Evolutionary conservation across 2,797 vertebrate species (phyloP).

Genomic region (Eleutherodactylus coqui): DNA sequence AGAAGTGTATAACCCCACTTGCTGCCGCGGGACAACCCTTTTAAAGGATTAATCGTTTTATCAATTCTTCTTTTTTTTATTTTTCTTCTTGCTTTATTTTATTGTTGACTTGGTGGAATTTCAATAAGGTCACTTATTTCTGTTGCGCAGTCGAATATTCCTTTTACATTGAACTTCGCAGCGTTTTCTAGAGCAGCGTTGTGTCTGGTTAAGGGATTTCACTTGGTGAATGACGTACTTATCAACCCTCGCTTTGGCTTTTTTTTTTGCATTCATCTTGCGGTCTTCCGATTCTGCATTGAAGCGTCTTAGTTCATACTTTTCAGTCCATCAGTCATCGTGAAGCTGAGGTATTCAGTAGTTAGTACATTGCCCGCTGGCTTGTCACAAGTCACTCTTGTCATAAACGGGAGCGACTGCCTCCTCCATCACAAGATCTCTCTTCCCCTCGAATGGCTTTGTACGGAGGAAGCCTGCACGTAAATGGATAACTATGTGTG

Average conservation of each 20-base stretch:
- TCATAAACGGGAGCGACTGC: slow-evolving; percentile 46
- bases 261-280: background rate
- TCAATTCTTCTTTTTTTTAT: background rate
- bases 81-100: background rate
- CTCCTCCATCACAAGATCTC: slow-evolving; percentile 54
- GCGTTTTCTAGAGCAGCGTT: background rate
- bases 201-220: background rate
- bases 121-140: background rate
- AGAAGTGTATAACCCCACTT: too few species aligned
- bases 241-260: too few species aligned
- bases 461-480: slow-evolving; percentile 72
- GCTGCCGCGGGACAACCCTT: background rate
- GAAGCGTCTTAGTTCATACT: slow-evolving; percentile 6
- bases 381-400: slow-evolving; percentile 44
- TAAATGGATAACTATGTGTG: slow-evolving; percentile 81
- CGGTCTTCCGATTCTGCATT: slow-evolving; percentile 28
- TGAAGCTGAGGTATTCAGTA: slow-evolving; percentile 13
- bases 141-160: background rate
- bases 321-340: slow-evolving; percentile 34
- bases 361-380: slow-evolving; percentile 32
- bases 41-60: background rate
- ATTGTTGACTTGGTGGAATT: background rate
- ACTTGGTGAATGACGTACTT: background rate
- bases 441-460: slow-evolving; percentile 69
- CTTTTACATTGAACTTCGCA: background rate